Evolutionary conservation across 92 coral and sea anemone genomes (phyloP).

Genomic region (Hydrozoanthus gracilis): DNA sequence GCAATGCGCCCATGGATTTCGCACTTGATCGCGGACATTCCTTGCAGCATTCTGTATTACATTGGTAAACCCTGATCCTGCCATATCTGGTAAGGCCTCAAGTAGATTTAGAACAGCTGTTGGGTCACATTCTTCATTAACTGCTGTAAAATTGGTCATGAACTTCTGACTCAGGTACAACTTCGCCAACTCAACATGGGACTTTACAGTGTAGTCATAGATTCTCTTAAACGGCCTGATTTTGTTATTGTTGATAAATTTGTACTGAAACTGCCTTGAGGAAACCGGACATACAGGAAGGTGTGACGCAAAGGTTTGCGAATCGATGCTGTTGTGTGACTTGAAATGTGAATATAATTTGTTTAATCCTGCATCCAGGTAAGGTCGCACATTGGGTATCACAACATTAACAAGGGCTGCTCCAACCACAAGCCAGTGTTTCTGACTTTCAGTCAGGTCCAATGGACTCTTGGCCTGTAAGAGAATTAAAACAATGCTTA

Average conservation of each 20-base stretch:
- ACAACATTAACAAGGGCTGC: slow-evolving; percentile 5
- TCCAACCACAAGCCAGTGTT: slow-evolving; percentile 33
- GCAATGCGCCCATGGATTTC: slow-evolving; percentile 14
- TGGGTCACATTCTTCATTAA: slow-evolving; percentile 8
- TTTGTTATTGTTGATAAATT: slow-evolving; percentile 16
- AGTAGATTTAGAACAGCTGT: slow-evolving; percentile 37
- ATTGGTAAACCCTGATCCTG: slow-evolving; percentile 18
- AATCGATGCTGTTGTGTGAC: slow-evolving; percentile 1
- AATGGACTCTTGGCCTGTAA: neutral
- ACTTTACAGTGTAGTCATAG: slow-evolving; percentile 22
- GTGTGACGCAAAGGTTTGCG: neutral
- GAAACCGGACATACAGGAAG: neutral
- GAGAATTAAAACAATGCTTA: neutral
- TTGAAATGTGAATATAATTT: neutral
- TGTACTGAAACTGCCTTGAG: neutral
- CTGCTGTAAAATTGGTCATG: neutral
- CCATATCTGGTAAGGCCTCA: slow-evolving; percentile 4
- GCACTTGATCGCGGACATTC: slow-evolving; percentile 1
- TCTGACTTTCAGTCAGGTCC: slow-evolving; percentile 6
- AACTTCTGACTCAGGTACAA: neutral
- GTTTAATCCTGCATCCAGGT: neutral
- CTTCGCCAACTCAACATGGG: slow-evolving; percentile 17
- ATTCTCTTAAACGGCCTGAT: neutral
- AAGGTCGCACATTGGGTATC: slow-evolving; percentile 24
- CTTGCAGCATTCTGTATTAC: neutral